These are phyloP conservation scores for Lutjanus erythropterus DNA, from an alignment of 2,113 vertebrate species.

Conservation along the genomic window DNA sequence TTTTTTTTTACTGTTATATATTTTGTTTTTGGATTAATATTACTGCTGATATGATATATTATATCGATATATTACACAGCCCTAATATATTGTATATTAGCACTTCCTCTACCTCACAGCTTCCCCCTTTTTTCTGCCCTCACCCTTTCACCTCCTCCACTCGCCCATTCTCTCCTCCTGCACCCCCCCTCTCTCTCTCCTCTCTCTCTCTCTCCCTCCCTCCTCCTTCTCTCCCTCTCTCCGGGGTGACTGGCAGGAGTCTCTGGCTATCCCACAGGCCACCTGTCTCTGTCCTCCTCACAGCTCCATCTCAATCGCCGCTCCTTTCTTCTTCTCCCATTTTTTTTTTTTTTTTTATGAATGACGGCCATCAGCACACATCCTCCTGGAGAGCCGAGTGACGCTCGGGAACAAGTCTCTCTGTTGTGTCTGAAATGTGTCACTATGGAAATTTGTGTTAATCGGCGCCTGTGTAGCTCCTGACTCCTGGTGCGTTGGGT, in stretches of 20 bases:
- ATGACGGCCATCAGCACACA: conserved; percentile 45
- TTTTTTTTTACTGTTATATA: too few relatives aligned
- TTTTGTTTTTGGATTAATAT: too few relatives aligned
- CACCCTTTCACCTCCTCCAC: conserved; percentile 31
- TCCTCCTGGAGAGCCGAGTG: conserved; percentile 19
- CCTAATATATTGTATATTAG: too few relatives aligned
- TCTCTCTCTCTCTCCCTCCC: background rate
- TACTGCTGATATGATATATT: too few relatives aligned
- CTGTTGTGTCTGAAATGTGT: conserved; percentile 49
- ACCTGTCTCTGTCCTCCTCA: conserved; percentile 61
- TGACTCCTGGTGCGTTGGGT: conserved; percentile 10
- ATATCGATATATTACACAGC: too few relatives aligned
- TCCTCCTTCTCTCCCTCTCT: conserved; percentile 11
- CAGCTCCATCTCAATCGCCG: conserved; percentile 49
- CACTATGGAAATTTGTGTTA: conserved; percentile 45
- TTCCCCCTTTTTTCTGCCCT: background rate
- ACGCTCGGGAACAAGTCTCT: conserved; percentile 24
- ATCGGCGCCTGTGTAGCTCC: conserved; percentile 1
- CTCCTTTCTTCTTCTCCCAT: background rate
- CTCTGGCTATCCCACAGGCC: conserved; percentile 60
- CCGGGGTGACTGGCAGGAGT: conserved; percentile 64
- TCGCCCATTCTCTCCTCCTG: background rate
- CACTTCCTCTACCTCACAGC: background rate
- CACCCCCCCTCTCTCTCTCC: background rate
- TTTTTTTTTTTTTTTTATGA: conserved; percentile 33